Base-by-base conservation (phyloP, 2,888 invertebrate genomes). In the Actias luna region DNA sequence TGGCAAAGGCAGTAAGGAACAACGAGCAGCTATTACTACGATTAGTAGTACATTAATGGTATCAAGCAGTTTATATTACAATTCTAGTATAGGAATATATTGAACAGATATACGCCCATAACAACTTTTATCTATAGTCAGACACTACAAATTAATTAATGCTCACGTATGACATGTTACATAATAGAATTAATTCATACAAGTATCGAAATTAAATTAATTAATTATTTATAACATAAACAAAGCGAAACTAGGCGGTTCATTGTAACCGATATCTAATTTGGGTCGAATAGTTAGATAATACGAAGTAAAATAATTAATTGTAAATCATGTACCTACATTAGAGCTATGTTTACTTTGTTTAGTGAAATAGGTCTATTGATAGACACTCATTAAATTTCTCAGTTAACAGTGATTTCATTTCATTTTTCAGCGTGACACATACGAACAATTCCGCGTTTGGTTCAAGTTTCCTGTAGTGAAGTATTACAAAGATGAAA, bases 321-420 rank as follows among this genome's bases (percentile, higher is more conserved):
- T 25, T 12, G 14, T 25, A 25, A 50, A 1, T 50, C 8, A 27
- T 50, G 25, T 25, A 25, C 8, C 2, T 36, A 50, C 12, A 22
- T 50, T 25, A 7, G 12, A 25, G 22, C 10, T 25, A 50, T n/a
- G 22, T 27, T 22, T 25, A 42, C 25, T 50, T 25, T 50, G 50
- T 27, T 14, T 3, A 22, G 25, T 27, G 22, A 50, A 50, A 25
- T 50, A 14, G 25, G 7, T 25, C 25, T 25, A 50, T 31, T 29
- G 16, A 27, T 61, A 61, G 39, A 55, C 55, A 61, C 42, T 61
- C 61, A 61, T 61, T 55, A 29, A 36, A 61, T 35, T 61, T 61
- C 61, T 61, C 29, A 39, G 61, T 39, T 58, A 58, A 58, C 57
- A 61, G 42, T 61, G 61, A 61, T 57, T 57, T 61, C 61, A 61